phyloP scores from a whole-genome alignment of 2,113 vertebrate genomes.

The Melierax canorus region DNA sequence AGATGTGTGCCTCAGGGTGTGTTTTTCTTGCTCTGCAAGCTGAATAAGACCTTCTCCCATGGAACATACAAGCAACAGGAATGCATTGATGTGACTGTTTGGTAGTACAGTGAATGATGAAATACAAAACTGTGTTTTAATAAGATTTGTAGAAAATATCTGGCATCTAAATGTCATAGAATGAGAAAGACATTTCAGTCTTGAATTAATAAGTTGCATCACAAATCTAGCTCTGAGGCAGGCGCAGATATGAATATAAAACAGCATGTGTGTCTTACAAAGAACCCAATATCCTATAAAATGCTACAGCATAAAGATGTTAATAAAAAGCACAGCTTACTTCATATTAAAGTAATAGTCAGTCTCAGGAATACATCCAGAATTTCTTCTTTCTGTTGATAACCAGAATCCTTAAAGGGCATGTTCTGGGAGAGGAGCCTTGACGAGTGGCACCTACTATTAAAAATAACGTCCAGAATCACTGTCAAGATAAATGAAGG shows the following conservation, averaged over 20 bases:
- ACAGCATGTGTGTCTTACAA: neutral
- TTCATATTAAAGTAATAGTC: neutral
- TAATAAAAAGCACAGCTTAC: neutral
- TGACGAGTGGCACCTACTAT: fast-evolving
- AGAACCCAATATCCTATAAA: neutral
- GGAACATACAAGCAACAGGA: neutral
- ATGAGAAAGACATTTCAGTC: neutral
- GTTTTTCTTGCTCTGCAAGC: neutral
- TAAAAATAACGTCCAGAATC: neutral
- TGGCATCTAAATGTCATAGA: neutral
- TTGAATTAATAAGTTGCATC: constrained; percentile 11
- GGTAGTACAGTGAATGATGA: neutral
- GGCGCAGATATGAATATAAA: neutral
- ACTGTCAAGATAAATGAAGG: neutral
- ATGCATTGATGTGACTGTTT: neutral
- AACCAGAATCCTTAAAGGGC: neutral
- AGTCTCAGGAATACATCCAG: neutral
- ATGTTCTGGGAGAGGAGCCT: neutral
- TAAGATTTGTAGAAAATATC: neutral
- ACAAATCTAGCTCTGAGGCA: neutral
- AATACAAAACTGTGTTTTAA: neutral
- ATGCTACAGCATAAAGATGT: neutral
- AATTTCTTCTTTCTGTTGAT: neutral
- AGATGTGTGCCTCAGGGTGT: neutral
- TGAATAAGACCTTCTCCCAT: neutral